These are phyloP conservation scores for Tragelaphus strepsiceros DNA, from an alignment of 2,113 vertebrate genomes.

Conservation along the genomic window DNA sequence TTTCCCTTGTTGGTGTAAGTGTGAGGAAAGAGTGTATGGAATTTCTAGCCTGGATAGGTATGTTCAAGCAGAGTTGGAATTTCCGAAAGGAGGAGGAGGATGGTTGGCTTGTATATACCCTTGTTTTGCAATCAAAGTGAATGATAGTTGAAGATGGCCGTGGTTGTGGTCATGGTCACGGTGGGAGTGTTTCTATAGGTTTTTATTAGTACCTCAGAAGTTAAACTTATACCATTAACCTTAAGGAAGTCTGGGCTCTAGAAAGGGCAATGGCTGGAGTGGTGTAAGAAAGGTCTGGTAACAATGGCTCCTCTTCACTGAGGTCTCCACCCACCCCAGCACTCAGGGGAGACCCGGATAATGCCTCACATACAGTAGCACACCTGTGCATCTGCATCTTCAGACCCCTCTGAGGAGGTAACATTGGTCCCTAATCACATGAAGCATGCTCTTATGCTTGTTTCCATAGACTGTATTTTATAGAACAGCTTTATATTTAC, in stretches of 20 bases:
- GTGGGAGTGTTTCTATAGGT: not conserved
- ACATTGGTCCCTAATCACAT: not conserved
- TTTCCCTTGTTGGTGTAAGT: not conserved
- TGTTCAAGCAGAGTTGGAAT: no score
- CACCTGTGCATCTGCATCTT: not conserved
- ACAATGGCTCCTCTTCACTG: rapidly evolving
- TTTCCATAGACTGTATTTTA: not conserved
- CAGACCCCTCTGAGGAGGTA: not conserved
- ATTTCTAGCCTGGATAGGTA: not conserved
- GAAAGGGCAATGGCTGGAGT: not conserved
- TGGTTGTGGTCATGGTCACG: rapidly evolving
- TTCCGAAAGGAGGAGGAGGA: not conserved
- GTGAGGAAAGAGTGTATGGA: not conserved
- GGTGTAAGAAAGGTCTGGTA: not conserved
- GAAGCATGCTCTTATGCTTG: not conserved
- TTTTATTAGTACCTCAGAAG: not conserved
- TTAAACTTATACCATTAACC: not conserved
- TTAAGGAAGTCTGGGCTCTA: not conserved
- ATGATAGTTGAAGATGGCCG: no score
- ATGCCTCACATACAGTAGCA: rapidly evolving
- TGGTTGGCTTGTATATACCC: no score
- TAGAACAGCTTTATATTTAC: not conserved
- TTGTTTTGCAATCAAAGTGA: not conserved
- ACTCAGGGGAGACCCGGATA: no score
- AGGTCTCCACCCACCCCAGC: not conserved